phyloP scores from a whole-genome alignment of 2,888 invertebrate genomes.

The Orgyia antiqua region DNA sequence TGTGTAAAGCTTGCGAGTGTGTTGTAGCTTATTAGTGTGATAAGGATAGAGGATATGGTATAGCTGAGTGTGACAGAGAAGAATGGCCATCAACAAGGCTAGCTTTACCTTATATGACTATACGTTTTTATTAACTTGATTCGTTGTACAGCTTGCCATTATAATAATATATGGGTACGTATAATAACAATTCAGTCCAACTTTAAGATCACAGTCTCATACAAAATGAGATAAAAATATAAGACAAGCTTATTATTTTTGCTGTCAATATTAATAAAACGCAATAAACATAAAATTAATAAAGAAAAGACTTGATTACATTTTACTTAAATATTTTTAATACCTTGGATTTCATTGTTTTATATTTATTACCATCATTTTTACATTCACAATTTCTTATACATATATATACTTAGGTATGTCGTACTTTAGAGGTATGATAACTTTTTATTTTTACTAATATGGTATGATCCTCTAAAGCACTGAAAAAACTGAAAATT shows the following conservation, averaged over 20 bases:
- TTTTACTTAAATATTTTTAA: no score
- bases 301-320: no score
- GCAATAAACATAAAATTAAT: conserved; percentile 8
- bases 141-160: conserved; percentile 68
- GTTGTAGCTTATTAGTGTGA: conserved; percentile 66
- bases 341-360: no score
- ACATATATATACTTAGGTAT: not conserved
- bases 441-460: no score
- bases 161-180: conserved; percentile 66
- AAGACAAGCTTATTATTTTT: not conserved
- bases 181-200: conserved; percentile 53
- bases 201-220: conserved; percentile 39
- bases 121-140: conserved; percentile 73
- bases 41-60: conserved; percentile 45
- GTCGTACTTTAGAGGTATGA: no score
- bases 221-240: conserved; percentile 14
- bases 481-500: no score
- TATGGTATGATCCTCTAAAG: no score
- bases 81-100: conserved; percentile 65
- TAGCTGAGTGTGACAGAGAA: conserved; percentile 52
- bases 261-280: conserved; percentile 2
- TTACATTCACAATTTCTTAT: no score
- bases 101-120: conserved; percentile 71
- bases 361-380: no score
- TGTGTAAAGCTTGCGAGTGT: conserved; percentile 37